These are phyloP conservation scores for Ictalurus furcatus DNA, from an alignment of 2,113 vertebrate species.

Conservation along the genomic window DNA sequence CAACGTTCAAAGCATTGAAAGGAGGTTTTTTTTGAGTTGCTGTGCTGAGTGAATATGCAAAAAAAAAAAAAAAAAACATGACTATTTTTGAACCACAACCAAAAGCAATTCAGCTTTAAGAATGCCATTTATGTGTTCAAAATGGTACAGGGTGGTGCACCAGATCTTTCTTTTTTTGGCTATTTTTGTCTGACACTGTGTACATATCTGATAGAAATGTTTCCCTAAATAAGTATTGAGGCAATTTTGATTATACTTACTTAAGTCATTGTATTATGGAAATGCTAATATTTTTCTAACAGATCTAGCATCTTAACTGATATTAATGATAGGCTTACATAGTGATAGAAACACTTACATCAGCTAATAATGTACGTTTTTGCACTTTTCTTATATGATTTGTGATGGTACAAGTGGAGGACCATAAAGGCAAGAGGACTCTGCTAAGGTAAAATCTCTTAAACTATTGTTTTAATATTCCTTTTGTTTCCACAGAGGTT, in stretches of 20 bases:
- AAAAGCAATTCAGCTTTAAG: conserved; percentile 5
- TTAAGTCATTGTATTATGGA: neutral
- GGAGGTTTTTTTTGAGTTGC: neutral
- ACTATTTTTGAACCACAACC: conserved; percentile 19
- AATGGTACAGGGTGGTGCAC: conserved; percentile 35
- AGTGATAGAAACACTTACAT: neutral
- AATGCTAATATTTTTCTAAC: neutral
- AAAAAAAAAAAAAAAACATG: neutral
- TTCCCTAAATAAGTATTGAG: neutral
- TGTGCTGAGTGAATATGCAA: conserved; percentile 24
- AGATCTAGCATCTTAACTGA: neutral
- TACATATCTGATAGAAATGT: neutral
- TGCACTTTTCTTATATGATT: neutral
- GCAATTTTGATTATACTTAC: neutral
- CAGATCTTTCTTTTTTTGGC: conserved; percentile 4
- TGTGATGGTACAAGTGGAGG: neutral
- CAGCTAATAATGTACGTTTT: neutral
- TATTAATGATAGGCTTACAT: neutral
- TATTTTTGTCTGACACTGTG: conserved; percentile 19
- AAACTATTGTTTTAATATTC: neutral
- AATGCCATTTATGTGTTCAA: conserved; percentile 16
- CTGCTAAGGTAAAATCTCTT: neutral
- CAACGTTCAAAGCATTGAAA: neutral
- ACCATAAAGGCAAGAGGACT: neutral
- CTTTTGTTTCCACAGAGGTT: neutral